Conservation (phyloP, 2,888 invertebrate genomes). For the Petrophora chlorosata region DNA sequence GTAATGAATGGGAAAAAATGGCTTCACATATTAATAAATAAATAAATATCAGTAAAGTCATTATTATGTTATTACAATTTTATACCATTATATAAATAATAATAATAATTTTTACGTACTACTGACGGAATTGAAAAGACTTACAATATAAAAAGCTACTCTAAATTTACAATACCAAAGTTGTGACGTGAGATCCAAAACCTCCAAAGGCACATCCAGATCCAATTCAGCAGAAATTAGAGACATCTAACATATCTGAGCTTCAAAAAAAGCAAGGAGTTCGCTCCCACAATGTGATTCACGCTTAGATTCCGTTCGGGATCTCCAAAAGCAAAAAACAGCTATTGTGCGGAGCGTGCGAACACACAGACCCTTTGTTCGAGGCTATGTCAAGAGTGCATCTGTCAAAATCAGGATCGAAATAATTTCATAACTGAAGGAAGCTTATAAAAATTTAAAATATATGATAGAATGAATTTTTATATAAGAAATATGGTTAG, state of each 20-base stretch:
- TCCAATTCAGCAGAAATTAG: conserved; percentile 27
- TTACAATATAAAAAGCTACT: background rate
- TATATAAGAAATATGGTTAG: too few species aligned
- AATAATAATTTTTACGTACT: too few species aligned
- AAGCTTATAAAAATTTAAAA: background rate
- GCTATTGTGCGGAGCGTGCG: conserved; percentile 74
- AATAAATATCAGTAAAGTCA: too few species aligned
- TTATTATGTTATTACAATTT: too few species aligned
- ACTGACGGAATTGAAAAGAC: too few species aligned
- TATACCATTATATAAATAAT: too few species aligned
- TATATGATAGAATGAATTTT: background rate
- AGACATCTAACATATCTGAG: conserved; percentile 40
- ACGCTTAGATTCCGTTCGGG: conserved; percentile 69
- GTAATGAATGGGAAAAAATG: too few species aligned
- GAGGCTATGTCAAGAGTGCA: conserved; percentile 2
- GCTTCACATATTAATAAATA: too few species aligned
- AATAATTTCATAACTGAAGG: background rate
- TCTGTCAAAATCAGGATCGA: conserved; percentile 10
- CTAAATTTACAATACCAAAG: background rate
- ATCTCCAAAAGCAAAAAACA: conserved; percentile 63
- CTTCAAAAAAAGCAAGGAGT: conserved; percentile 46
- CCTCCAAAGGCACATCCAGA: background rate
- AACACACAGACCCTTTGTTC: conserved; percentile 67
- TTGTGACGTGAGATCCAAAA: background rate
- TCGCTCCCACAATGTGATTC: conserved; percentile 68